phyloP scores from a whole-genome alignment of 2,888 invertebrate genomes.

The Campoplex nolae region DNA sequence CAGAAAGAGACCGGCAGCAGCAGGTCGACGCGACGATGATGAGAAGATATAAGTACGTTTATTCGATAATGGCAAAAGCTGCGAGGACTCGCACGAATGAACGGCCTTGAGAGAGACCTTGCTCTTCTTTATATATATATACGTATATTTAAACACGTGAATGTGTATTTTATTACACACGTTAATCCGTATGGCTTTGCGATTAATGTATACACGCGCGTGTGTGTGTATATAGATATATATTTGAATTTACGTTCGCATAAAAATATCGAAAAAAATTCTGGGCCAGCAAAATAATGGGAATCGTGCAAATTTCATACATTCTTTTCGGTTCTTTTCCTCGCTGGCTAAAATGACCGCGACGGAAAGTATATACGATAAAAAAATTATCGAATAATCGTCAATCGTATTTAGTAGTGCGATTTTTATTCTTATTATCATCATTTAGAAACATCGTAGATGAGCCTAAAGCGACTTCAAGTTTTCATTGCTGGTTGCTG shows the following conservation, averaged over 20 bases:
- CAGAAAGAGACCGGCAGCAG: constrained; percentile 9
- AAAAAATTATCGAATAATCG: neutral
- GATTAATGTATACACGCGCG: neutral
- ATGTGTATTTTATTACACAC: neutral
- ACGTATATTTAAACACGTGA: neutral
- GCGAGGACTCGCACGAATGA: constrained; percentile 57
- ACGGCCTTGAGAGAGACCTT: constrained; percentile 63
- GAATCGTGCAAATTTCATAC: neutral
- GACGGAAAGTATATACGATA: neutral
- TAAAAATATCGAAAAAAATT: constrained; percentile 5
- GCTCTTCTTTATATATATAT: constrained; percentile 52
- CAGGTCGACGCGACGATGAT: constrained; percentile 29
- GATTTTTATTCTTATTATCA: neutral
- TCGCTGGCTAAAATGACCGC: neutral
- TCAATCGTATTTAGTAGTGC: neutral
- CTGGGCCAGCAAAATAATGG: neutral
- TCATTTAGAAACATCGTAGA: neutral
- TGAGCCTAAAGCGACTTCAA: neutral
- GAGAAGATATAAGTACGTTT: constrained; percentile 40
- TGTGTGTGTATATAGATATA: neutral
- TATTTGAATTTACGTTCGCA: neutral
- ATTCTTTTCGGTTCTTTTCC: neutral
- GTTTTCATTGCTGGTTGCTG: too few relatives aligned
- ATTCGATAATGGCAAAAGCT: constrained; percentile 38
- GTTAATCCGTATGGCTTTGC: neutral